A percentile compares a stretch with the other conserved stretches of the same genome.
These are phyloP conservation scores for Eledona agricola DNA, from an alignment of 2,888 invertebrate species.

Conservation along the genomic window DNA sequence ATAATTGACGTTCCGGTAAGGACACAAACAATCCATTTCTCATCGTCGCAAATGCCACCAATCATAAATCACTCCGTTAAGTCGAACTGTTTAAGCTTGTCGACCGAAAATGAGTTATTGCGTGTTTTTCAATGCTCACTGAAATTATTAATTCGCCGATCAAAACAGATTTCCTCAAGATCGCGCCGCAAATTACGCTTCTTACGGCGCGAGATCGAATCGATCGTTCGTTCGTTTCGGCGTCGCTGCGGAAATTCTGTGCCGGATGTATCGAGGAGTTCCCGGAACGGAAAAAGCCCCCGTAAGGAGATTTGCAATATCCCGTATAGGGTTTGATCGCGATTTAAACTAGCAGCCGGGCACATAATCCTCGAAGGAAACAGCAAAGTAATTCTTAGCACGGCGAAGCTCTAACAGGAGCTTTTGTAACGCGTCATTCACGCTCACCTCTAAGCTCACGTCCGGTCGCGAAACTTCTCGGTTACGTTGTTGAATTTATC, in stretches of 20 bases:
- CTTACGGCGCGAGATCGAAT: no score
- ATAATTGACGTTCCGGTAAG: slow-evolving; percentile 26
- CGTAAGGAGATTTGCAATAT: slow-evolving; percentile 31
- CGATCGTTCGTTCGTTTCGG: no score
- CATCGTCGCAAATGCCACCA: slow-evolving; percentile 18
- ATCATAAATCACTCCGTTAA: slow-evolving; percentile 32
- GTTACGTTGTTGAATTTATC: slow-evolving; percentile 40
- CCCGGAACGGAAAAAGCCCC: slow-evolving; percentile 24
- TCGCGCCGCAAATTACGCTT: no score
- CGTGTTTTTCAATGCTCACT: slow-evolving; percentile 19
- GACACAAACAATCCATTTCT: slow-evolving; percentile 33
- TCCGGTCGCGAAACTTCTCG: slow-evolving; percentile 41
- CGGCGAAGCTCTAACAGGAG: slow-evolving; percentile 38
- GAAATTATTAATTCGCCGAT: slow-evolving; percentile 20
- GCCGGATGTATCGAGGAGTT: slow-evolving; percentile 25
- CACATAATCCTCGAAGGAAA: slow-evolving; percentile 36
- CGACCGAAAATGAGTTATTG: slow-evolving; percentile 28
- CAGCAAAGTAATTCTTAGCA: slow-evolving; percentile 40
- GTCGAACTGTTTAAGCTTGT: slow-evolving; percentile 25
- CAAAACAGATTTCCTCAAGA: no score
- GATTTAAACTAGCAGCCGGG: slow-evolving; percentile 32
- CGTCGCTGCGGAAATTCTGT: slow-evolving; percentile 21
- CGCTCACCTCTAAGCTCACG: slow-evolving; percentile 43
- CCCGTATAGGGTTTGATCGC: slow-evolving; percentile 31
- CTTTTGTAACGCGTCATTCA: slow-evolving; percentile 40